A percentile compares a stretch with the other conserved stretches of the same genome.
Evolutionary conservation across 2,797 vertebrate species (phyloP).

Genomic region (Macrochelys suwanniensis): DNA sequence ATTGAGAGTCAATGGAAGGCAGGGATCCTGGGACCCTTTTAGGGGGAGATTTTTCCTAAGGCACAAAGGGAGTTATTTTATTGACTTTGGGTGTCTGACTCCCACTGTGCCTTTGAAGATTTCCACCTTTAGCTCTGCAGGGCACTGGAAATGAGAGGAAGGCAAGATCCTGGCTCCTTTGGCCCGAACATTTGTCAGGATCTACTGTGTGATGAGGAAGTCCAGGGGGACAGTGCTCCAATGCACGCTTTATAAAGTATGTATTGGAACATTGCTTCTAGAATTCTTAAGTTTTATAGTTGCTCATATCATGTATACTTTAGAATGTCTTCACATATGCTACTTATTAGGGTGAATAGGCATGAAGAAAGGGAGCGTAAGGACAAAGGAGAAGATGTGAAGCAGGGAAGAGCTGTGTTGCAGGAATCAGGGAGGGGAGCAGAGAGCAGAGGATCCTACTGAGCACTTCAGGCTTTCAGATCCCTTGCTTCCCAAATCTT

Average conservation of each 20-base stretch:
- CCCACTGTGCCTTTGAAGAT: not conserved
- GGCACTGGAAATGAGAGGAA: not conserved
- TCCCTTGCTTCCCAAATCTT: not conserved
- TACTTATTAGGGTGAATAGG: not conserved
- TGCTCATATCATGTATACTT: not conserved
- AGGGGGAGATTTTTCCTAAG: not conserved
- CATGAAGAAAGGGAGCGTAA: not conserved
- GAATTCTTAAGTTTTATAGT: not conserved
- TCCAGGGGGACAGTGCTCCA: not conserved
- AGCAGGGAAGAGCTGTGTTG: not conserved
- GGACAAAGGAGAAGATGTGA: not conserved
- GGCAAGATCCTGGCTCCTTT: not conserved
- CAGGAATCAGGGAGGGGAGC: not conserved
- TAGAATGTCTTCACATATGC: constrained; percentile 1
- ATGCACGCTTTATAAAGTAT: not conserved
- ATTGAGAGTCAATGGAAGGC: not conserved
- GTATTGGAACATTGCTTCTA: not conserved
- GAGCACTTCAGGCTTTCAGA: not conserved
- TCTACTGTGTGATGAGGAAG: rapidly evolving
- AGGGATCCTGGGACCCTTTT: not conserved
- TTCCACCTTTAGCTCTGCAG: not conserved
- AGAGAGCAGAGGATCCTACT: not conserved
- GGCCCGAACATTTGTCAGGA: constrained; percentile 3
- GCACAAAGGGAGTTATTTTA: not conserved
- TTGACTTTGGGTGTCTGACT: not conserved